These are phyloP conservation scores for Trichomalopsis sarcophagae DNA, from an alignment of 1,140 invertebrate genomes.

Conservation along the genomic window DNA sequence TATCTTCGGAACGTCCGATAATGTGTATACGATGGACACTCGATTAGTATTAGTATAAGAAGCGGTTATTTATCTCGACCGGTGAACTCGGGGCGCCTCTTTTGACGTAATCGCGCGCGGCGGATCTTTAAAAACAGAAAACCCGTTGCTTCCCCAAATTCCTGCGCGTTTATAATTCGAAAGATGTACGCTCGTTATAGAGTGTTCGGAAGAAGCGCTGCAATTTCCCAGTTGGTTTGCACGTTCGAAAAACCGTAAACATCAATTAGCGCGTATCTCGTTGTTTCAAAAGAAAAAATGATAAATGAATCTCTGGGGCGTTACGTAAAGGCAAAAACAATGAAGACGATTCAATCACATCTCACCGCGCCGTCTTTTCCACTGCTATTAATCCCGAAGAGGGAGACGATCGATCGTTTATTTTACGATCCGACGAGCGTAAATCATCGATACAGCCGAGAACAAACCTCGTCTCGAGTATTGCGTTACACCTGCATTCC, in stretches of 20 bases:
- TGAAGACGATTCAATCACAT: neutral
- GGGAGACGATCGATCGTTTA: neutral
- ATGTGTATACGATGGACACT: neutral
- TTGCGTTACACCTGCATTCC: neutral
- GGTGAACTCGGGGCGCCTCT: neutral
- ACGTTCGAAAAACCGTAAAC: neutral
- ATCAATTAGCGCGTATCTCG: neutral
- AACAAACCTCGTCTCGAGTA: neutral
- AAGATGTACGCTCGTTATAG: too few species aligned
- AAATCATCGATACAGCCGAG: neutral
- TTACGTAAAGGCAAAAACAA: neutral
- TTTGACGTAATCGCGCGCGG: neutral
- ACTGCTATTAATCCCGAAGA: neutral
- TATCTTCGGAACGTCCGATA: neutral
- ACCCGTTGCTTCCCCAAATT: neutral
- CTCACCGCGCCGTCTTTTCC: neutral
- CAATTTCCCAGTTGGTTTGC: too few species aligned
- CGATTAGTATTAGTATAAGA: neutral
- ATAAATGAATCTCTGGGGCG: neutral
- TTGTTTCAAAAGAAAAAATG: neutral
- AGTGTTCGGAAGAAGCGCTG: too few species aligned
- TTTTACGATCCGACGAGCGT: neutral
- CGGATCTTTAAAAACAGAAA: neutral
- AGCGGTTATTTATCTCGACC: neutral
- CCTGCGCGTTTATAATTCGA: neutral